Percentiles rank a stretch among this genome's conserved stretches.
These are phyloP conservation scores for Cyclophora punctaria DNA, from an alignment of 2,888 invertebrate species.

Conservation along the genomic window DNA sequence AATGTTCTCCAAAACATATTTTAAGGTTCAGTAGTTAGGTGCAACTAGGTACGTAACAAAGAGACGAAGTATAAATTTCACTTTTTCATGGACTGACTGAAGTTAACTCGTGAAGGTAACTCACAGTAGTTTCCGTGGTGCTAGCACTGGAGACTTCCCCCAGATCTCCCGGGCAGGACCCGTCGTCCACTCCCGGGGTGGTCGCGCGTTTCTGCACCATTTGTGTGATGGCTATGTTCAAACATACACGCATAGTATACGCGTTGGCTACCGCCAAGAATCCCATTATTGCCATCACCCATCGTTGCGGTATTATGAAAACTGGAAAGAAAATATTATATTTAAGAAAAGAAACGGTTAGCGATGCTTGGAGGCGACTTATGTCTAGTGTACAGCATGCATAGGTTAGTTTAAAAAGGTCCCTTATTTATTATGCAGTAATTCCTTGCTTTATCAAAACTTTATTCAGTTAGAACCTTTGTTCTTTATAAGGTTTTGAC, in stretches of 20 bases:
- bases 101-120: too few species aligned
- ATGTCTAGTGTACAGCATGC: neutral
- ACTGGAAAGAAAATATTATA: conserved; percentile 47
- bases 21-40: too few species aligned
- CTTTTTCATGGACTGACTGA: too few species aligned
- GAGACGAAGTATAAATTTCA: too few species aligned
- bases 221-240: conserved; percentile 83
- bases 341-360: neutral
- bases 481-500: too few species aligned
- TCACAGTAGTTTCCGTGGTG: too few species aligned
- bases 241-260: conserved; percentile 83
- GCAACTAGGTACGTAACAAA: too few species aligned
- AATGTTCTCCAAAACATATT: too few species aligned
- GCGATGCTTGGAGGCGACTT: neutral
- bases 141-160: conserved; percentile 15
- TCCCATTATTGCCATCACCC: conserved; percentile 83
- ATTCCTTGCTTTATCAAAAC: too few species aligned
- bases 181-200: conserved; percentile 40
- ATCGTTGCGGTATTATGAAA: conserved; percentile 79
- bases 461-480: too few species aligned
- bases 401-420: too few species aligned
- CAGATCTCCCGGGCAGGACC: conserved; percentile 50
- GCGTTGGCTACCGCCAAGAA: conserved; percentile 83
- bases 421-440: too few species aligned
- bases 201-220: conserved; percentile 68